A percentile compares a stretch with the other conserved stretches of the same genome.
Conservation (phyloP, 2,797 vertebrate genomes). For the Bradypus variegatus region DNA sequence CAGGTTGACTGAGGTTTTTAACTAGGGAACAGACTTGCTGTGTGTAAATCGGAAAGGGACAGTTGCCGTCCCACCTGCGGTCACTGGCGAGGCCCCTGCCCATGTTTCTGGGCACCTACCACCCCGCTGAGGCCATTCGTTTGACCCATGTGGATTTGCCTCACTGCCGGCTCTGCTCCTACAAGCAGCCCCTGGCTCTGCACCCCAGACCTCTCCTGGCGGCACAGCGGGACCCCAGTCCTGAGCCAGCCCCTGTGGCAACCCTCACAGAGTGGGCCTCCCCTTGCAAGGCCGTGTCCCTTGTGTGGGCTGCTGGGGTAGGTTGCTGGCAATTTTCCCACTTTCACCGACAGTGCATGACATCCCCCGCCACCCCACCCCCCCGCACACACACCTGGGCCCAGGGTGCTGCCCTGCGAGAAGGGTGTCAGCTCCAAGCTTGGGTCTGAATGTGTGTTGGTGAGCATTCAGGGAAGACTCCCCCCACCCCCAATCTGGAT, state of each 20-base stretch:
- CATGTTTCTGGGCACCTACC: background rate
- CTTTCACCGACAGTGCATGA: rapidly evolving
- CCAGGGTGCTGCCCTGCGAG: rapidly evolving
- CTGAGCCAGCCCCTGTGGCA: rapidly evolving
- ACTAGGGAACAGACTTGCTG: background rate
- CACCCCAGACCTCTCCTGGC: background rate
- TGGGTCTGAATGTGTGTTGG: background rate
- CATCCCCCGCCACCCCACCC: background rate
- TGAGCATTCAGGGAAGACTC: background rate
- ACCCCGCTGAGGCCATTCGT: rapidly evolving
- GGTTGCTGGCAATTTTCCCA: background rate
- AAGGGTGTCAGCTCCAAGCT: background rate
- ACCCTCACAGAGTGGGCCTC: too few relatives aligned
- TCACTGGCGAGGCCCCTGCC: background rate
- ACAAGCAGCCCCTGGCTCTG: rapidly evolving
- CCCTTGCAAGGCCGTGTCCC: background rate
- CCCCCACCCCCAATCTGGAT: background rate
- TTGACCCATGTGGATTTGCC: background rate
- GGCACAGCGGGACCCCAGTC: background rate
- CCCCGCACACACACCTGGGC: background rate
- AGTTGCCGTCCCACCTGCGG: background rate
- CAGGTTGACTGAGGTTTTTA: background rate
- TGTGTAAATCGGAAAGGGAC: rapidly evolving
- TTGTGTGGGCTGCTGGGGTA: background rate
- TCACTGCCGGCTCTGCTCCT: background rate